Conservation (phyloP, 2,888 invertebrate species). For the Apodemia hepburni region DNA sequence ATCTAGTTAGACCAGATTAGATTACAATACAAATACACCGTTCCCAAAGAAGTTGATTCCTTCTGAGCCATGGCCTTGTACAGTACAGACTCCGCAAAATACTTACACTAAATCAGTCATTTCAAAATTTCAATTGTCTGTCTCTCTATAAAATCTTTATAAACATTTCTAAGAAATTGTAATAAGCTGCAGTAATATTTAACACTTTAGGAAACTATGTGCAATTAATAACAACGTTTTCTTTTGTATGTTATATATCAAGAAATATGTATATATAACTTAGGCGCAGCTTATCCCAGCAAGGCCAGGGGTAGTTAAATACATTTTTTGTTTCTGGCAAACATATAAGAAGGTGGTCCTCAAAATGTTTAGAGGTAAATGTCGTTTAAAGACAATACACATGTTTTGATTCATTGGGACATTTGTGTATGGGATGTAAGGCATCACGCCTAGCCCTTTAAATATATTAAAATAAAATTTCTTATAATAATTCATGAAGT, state of each 20-base stretch:
- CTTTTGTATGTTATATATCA: not conserved
- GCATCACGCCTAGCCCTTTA: not conserved
- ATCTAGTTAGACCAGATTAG: slow-evolving; percentile 58
- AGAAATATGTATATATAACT: not conserved
- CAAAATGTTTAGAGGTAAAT: not conserved
- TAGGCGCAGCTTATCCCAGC: no score
- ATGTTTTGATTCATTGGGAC: not conserved
- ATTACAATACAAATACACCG: slow-evolving; percentile 46
- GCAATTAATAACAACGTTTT: no score
- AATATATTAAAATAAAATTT: not conserved
- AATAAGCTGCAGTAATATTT: not conserved
- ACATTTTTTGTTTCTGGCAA: not conserved
- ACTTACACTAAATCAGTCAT: slow-evolving; percentile 5
- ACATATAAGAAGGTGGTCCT: no score
- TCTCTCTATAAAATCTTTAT: not conserved
- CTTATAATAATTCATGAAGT: not conserved
- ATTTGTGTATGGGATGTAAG: not conserved
- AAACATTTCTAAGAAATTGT: not conserved
- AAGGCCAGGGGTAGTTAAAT: not conserved
- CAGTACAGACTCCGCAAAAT: not conserved
- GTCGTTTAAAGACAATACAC: not conserved
- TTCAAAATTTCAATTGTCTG: not conserved
- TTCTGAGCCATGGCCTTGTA: slow-evolving; percentile 5
- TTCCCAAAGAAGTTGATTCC: not conserved
- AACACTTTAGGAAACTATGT: not conserved